Conservation (phyloP, 2,797 vertebrate species). For the Pelochelys cantorii region DNA sequence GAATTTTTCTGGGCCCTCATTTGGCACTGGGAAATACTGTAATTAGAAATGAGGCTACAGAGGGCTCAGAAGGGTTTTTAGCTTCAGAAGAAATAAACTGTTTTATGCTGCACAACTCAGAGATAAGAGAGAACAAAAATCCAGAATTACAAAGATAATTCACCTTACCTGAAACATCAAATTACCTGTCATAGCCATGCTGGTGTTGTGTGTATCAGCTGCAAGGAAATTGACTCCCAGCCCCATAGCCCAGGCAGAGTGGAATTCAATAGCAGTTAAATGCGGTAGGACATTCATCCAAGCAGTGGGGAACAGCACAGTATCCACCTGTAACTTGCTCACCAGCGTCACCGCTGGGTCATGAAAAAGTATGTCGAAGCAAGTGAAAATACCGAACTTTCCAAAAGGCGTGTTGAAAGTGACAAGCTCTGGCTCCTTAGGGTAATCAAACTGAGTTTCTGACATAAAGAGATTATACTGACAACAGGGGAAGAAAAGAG, state of each 20-base stretch:
- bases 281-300: constrained; percentile 79
- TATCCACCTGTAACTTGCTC: constrained; percentile 72
- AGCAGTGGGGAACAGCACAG: constrained; percentile 61
- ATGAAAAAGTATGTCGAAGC: constrained; percentile 81
- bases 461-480: constrained; percentile 78
- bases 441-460: constrained; percentile 77
- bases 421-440: constrained; percentile 65
- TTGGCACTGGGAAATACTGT: not conserved
- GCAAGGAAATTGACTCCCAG: constrained; percentile 77
- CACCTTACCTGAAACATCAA: not conserved
- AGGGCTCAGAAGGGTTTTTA: not conserved
- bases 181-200: constrained; percentile 74
- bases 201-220: constrained; percentile 67
- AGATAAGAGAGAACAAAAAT: not conserved
- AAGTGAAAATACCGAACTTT: constrained; percentile 81
- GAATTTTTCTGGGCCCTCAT: not conserved
- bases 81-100: not conserved
- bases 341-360: constrained; percentile 70
- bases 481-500: not conserved
- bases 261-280: constrained; percentile 76
- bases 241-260: constrained; percentile 77
- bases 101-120: not conserved
- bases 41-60: rapidly evolving
- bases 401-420: constrained; percentile 81
- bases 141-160: not conserved